Conservation (phyloP, 2,797 vertebrate genomes). For the Sebastes cheni region DNA sequence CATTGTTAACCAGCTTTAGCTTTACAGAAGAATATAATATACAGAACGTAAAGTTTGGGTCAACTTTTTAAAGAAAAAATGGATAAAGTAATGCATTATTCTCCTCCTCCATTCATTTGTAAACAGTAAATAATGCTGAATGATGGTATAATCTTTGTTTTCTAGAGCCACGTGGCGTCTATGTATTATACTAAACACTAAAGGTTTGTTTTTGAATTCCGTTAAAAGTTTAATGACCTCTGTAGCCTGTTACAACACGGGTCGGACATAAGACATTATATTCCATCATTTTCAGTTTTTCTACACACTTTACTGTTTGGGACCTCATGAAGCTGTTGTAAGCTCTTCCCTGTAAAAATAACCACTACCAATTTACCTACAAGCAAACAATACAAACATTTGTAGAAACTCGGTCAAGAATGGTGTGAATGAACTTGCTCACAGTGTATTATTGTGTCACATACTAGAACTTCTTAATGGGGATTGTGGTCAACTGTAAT, state of each 20-base stretch:
- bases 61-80: neutral
- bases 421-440: conserved; percentile 25
- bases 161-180: conserved; percentile 48
- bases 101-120: neutral
- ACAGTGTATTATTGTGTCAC: conserved; percentile 29
- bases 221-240: conserved; percentile 61
- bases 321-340: neutral
- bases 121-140: neutral
- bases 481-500: conserved; percentile 56
- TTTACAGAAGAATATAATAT: neutral
- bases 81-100: neutral
- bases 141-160: conserved; percentile 8
- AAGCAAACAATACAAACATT: conserved; percentile 18
- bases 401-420: conserved; percentile 2
- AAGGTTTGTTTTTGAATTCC: conserved; percentile 58
- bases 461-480: conserved; percentile 37
- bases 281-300: neutral
- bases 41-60: neutral
- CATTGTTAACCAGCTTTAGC: conserved; percentile 11
- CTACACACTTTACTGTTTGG: neutral
- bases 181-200: conserved; percentile 4
- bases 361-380: neutral
- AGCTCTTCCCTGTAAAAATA: neutral
- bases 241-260: conserved; percentile 44
- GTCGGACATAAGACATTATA: neutral